phyloP scores from a whole-genome alignment of 2,888 invertebrate species.

The Nemoura dubitans region DNA sequence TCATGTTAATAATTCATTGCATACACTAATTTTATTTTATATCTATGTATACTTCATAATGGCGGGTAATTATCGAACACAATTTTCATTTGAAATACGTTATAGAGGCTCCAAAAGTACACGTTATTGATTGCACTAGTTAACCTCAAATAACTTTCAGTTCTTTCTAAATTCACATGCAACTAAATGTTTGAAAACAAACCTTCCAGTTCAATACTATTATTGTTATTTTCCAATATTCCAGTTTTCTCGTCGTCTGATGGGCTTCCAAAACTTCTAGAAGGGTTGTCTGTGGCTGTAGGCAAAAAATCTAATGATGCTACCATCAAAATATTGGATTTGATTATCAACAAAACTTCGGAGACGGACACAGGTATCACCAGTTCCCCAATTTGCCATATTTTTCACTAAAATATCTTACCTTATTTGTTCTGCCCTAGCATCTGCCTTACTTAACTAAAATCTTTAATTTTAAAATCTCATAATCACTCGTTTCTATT shows the following conservation, averaged over 20 bases:
- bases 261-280: constrained; percentile 52
- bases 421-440: no score
- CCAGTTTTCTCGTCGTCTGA: constrained; percentile 50
- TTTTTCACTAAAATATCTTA: no score
- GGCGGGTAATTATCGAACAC: constrained; percentile 19
- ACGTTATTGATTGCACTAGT: constrained; percentile 14
- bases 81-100: neutral
- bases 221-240: constrained; percentile 39
- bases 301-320: constrained; percentile 52
- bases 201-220: constrained; percentile 46
- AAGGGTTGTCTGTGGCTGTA: constrained; percentile 52
- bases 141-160: constrained; percentile 30
- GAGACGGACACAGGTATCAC: constrained; percentile 24
- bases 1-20: constrained; percentile 23
- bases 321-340: constrained; percentile 46
- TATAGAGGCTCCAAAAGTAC: neutral
- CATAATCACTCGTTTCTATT: neutral
- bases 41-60: constrained; percentile 24
- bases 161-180: neutral
- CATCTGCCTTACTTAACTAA: no score
- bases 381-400: no score
- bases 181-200: neutral
- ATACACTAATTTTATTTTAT: constrained; percentile 22
- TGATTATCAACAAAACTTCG: constrained; percentile 45
- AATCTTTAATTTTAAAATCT: no score